Conservation (phyloP, 2,888 invertebrate genomes). For the Hemithea aestivaria region DNA sequence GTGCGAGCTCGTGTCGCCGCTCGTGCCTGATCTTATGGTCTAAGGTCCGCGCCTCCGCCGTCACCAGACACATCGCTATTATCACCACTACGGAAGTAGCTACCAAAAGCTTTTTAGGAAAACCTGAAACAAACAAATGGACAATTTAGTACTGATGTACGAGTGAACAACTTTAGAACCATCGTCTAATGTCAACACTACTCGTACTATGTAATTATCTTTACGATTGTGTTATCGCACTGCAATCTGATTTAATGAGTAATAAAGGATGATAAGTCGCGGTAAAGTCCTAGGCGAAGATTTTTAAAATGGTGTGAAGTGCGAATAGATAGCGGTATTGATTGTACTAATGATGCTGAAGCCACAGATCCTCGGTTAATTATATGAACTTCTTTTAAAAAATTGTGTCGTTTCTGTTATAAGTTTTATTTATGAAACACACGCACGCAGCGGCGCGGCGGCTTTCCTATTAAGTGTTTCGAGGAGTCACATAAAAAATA, state of each 20-base stretch:
- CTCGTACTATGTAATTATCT: constrained; percentile 15
- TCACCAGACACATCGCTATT: constrained; percentile 64
- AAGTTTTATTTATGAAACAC: constrained; percentile 11
- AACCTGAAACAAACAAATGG: constrained; percentile 64
- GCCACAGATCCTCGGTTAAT: constrained; percentile 6
- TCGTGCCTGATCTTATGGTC: constrained; percentile 58
- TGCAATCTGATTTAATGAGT: constrained; percentile 16
- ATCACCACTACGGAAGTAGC: constrained; percentile 67
- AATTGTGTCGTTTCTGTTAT: constrained; percentile 5
- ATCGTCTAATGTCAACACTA: constrained; percentile 8
- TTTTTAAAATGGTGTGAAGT: constrained; percentile 10
- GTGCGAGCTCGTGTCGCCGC: constrained; percentile 42
- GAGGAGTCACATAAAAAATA: constrained; percentile 72
- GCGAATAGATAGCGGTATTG: constrained; percentile 10
- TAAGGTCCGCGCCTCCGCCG: constrained; percentile 54
- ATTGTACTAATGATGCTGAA: constrained; percentile 7
- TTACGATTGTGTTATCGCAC: constrained; percentile 18
- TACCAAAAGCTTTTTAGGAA: constrained; percentile 76
- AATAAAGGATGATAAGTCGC: constrained; percentile 18
- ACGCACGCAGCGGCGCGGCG: constrained; percentile 24
- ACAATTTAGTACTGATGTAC: constrained; percentile 4
- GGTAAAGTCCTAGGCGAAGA: constrained; percentile 26
- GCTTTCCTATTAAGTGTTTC: constrained; percentile 29
- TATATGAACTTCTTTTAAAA: constrained; percentile 1
- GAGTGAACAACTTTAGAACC: not conserved